phyloP scores from a whole-genome alignment of 2,888 invertebrate species.

The Cyrtodaria siliqua region DNA sequence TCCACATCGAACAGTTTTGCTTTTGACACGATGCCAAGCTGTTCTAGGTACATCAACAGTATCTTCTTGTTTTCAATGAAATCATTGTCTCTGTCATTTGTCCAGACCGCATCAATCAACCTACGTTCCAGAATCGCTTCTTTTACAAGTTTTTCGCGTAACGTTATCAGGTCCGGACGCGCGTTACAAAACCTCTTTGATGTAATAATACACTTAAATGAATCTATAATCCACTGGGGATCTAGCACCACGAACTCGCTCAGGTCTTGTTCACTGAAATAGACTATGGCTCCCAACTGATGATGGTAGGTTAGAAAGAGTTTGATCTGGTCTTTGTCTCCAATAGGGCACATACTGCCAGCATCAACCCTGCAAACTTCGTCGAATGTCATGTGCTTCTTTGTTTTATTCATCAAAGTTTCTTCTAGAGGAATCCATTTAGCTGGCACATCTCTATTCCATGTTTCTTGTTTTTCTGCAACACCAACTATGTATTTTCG shows the following conservation, averaged over 20 bases:
- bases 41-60: conserved; percentile 16
- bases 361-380: conserved; percentile 11
- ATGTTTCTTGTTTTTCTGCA: conserved; percentile 7
- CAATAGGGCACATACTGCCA: background rate
- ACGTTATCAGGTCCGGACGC: background rate
- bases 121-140: conserved; percentile 9
- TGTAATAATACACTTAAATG: conserved; percentile 4
- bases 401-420: background rate
- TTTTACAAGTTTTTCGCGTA: conserved; percentile 4
- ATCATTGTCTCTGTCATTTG: background rate
- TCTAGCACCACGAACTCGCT: too few species aligned
- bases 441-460: conserved; percentile 9
- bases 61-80: conserved; percentile 19
- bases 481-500: background rate
- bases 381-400: conserved; percentile 15
- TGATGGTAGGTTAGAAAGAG: conserved; percentile 33
- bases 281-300: conserved; percentile 17
- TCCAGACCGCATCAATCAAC: conserved; percentile 24
- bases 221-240: too few species aligned
- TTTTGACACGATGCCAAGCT: conserved; percentile 21
- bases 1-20: conserved; percentile 5
- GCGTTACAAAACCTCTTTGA: conserved; percentile 23
- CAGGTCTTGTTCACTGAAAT: too few species aligned
- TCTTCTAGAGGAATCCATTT: conserved; percentile 38
- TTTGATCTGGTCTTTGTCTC: conserved; percentile 17